Conservation (phyloP, 2,797 vertebrate genomes). For the Eptatretus atami region DNA sequence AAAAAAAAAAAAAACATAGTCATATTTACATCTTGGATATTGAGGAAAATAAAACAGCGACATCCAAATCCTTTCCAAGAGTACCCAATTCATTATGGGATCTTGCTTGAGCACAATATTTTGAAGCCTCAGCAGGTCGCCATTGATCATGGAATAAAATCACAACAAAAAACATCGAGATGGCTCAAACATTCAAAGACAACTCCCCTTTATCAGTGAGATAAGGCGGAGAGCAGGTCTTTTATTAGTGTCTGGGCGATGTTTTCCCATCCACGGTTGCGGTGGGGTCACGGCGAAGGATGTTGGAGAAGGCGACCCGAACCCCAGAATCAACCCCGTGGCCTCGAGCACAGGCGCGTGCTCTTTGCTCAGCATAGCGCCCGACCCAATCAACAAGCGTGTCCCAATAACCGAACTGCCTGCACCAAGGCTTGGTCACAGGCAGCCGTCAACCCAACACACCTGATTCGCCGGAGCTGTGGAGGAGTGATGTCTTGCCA, state of each 20-base stretch:
- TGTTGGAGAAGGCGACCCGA: conserved; percentile 40
- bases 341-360: conserved; percentile 20
- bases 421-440: conserved; percentile 28
- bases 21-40: no score
- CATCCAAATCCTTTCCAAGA: no score
- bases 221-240: conserved; percentile 22
- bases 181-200: no score
- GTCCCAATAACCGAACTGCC: conserved; percentile 20
- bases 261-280: conserved; percentile 26
- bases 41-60: no score
- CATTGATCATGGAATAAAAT: no score
- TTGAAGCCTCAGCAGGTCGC: no score
- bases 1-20: no score
- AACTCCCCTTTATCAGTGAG: conserved; percentile 11
- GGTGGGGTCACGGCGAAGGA: conserved; percentile 39
- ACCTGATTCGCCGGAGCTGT: conserved; percentile 19
- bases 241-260: conserved; percentile 21
- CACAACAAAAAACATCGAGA: no score
- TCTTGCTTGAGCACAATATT: no score
- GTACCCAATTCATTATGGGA: no score
- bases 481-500: conserved; percentile 39
- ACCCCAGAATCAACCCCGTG: conserved; percentile 15
- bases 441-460: conserved; percentile 17
- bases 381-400: conserved; percentile 35
- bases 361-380: conserved; percentile 28